Conservation (phyloP, 2,797 vertebrate genomes). For the Crenichthys baileyi region DNA sequence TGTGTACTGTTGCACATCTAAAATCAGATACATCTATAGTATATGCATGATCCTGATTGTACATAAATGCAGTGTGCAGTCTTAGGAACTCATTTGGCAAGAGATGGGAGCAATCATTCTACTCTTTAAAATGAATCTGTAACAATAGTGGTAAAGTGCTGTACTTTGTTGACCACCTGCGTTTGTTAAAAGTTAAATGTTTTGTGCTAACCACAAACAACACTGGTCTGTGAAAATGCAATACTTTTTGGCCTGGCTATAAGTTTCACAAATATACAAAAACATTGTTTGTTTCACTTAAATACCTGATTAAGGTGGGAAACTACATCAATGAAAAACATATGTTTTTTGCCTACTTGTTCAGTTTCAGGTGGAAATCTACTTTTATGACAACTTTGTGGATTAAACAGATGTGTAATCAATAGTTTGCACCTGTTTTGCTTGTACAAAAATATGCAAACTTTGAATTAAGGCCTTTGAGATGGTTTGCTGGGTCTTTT, state of each 20-base stretch:
- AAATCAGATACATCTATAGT: neutral
- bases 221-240: neutral
- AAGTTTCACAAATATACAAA: neutral
- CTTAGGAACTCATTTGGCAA: neutral
- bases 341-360: neutral
- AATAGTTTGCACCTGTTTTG: neutral
- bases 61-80: neutral
- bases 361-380: neutral
- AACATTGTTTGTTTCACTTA: neutral
- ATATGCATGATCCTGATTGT: neutral
- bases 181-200: neutral
- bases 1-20: neutral
- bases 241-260: neutral
- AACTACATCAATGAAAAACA: neutral
- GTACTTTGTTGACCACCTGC: neutral
- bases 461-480: neutral
- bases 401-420: neutral
- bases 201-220: neutral
- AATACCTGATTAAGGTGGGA: neutral
- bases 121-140: neutral
- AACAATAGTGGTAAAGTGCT: neutral
- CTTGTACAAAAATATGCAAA: neutral
- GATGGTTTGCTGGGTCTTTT: neutral
- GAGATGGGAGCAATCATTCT: too few relatives aligned
- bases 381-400: neutral